Conservation (phyloP, 1,140 invertebrate genomes). For the Drosophila orena region DNA sequence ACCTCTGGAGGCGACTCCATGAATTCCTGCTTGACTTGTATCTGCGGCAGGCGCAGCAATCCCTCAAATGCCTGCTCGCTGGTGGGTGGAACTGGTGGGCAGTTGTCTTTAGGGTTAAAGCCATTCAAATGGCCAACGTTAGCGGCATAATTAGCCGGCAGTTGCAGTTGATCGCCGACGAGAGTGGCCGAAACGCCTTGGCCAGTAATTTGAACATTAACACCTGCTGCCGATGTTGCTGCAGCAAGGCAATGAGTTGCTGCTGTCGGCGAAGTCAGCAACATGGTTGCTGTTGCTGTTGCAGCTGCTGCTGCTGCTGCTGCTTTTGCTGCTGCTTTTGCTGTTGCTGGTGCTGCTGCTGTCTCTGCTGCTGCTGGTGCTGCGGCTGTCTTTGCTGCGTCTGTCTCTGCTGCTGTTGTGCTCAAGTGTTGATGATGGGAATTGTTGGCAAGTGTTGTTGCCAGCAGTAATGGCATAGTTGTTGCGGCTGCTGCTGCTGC, state of each 20-base stretch:
- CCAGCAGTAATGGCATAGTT: slow-evolving; percentile 67
- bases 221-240: slow-evolving; percentile 64
- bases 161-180: slow-evolving; percentile 74
- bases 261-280: slow-evolving; percentile 56
- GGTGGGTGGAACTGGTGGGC: slow-evolving; percentile 56
- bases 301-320: slow-evolving; percentile 25
- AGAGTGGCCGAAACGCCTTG: slow-evolving; percentile 71
- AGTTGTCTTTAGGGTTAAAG: slow-evolving; percentile 71
- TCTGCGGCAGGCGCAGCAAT: slow-evolving; percentile 62
- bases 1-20: slow-evolving; percentile 55
- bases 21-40: slow-evolving; percentile 80
- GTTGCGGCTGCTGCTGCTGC: slow-evolving; percentile 31
- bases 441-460: slow-evolving; percentile 62
- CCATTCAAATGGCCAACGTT: slow-evolving; percentile 80
- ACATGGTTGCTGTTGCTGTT: slow-evolving; percentile 49
- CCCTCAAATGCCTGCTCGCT: slow-evolving; percentile 37
- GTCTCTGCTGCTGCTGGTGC: slow-evolving; percentile 17
- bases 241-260: slow-evolving; percentile 44
- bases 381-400: slow-evolving; percentile 3
- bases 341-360: slow-evolving; percentile 23
- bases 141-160: slow-evolving; percentile 76
- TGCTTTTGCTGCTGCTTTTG: slow-evolving; percentile 28
- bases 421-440: slow-evolving; percentile 70
- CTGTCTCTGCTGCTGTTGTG: slow-evolving; percentile 16
- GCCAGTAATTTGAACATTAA: slow-evolving; percentile 81